Evolutionary conservation across 2,888 invertebrate genomes (phyloP).

Genomic region (Arctia plantaginis): DNA sequence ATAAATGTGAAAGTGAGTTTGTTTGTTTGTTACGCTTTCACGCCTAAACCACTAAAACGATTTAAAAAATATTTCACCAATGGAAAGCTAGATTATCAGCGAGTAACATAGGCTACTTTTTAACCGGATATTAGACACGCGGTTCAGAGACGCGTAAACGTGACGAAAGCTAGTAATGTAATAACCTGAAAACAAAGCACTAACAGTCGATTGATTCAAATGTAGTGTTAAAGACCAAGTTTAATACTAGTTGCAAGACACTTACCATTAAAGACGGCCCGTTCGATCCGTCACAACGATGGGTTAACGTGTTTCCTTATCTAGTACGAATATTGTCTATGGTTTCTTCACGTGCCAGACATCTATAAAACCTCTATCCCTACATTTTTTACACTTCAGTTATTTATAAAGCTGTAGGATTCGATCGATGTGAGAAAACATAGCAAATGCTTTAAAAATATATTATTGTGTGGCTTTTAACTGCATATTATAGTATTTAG

Average conservation of each 20-base stretch:
- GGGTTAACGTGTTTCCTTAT: not conserved
- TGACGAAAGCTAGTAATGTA: too few species aligned
- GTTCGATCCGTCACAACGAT: not conserved
- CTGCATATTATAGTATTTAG: not conserved
- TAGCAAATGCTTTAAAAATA: not conserved
- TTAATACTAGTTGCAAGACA: not conserved
- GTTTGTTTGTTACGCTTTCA: too few species aligned
- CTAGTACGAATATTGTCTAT: not conserved
- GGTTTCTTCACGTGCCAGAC: constrained; percentile 6
- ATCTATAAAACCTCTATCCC: constrained; percentile 23
- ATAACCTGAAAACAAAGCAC: too few species aligned
- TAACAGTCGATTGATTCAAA: too few species aligned
- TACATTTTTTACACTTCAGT: constrained; percentile 10
- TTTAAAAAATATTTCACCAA: too few species aligned
- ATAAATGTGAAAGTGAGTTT: too few species aligned
- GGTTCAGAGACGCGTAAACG: too few species aligned
- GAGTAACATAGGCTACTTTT: too few species aligned
- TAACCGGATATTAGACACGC: too few species aligned
- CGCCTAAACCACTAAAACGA: too few species aligned
- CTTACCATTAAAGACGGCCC: not conserved
- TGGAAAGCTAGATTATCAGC: too few species aligned
- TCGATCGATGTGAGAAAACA: not conserved
- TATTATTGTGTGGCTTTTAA: not conserved
- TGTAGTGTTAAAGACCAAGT: too few species aligned
- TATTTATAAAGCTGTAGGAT: constrained; percentile 20